Conservation (phyloP, 2,113 vertebrate species). For the Cyanoramphus novaezelandiae region DNA sequence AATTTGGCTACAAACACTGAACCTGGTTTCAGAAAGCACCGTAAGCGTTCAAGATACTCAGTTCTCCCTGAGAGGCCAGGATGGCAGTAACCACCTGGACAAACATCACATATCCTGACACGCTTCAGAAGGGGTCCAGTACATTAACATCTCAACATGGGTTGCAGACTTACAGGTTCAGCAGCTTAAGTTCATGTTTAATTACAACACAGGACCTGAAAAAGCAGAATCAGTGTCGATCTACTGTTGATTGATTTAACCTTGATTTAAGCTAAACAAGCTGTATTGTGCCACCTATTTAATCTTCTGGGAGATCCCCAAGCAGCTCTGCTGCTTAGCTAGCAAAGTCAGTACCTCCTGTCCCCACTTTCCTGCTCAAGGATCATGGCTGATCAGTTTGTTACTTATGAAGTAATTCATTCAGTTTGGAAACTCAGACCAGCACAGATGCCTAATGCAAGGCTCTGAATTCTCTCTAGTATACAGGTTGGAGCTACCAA, state of each 20-base stretch:
- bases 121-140: neutral
- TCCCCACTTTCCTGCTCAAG: neutral
- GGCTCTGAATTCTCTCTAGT: neutral
- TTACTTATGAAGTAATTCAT: neutral
- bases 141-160: neutral
- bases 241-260: neutral
- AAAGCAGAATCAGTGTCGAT: neutral
- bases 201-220: neutral
- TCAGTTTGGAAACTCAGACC: neutral
- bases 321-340: neutral
- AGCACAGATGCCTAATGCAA: neutral
- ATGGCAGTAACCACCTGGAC: neutral
- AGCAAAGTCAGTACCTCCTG: neutral
- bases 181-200: neutral
- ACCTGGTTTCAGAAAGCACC: neutral
- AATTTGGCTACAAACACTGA: neutral
- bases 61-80: neutral
- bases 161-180: neutral
- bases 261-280: neutral
- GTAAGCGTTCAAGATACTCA: neutral
- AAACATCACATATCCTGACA: neutral
- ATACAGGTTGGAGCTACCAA: neutral
- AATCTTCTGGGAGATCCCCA: neutral
- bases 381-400: neutral
- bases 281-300: neutral